These are phyloP conservation scores for Oedothorax gibbosus DNA, from an alignment of 1,140 invertebrate genomes.

Conservation along the genomic window DNA sequence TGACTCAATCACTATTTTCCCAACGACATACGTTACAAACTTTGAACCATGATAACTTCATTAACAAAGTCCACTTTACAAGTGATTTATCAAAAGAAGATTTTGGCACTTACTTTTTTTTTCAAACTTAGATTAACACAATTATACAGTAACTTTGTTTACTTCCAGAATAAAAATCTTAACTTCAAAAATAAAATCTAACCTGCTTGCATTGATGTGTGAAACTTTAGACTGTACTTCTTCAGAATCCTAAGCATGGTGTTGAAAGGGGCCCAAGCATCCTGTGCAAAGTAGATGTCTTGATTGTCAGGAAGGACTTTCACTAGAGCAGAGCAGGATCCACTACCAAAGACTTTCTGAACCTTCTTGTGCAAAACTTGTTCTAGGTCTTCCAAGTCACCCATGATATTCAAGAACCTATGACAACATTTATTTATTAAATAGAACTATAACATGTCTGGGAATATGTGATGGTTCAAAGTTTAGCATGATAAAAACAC, in stretches of 20 bases:
- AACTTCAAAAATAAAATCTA: not conserved
- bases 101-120: no score
- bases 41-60: no score
- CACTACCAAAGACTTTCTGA: slow-evolving; percentile 66
- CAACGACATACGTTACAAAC: no score
- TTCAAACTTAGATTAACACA: no score
- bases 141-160: no score
- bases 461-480: not conserved
- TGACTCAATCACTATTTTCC: no score
- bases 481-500: no score
- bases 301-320: slow-evolving; percentile 72
- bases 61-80: no score
- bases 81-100: no score
- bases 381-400: slow-evolving; percentile 82
- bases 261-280: slow-evolving; percentile 80
- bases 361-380: slow-evolving; percentile 66
- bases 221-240: slow-evolving; percentile 73
- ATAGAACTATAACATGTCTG: not conserved
- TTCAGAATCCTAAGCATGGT: slow-evolving; percentile 92
- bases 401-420: slow-evolving; percentile 70
- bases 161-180: no score
- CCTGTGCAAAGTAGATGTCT: slow-evolving; percentile 76
- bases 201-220: slow-evolving; percentile 64
- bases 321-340: slow-evolving; percentile 75
- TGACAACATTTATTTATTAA: slow-evolving; percentile 44